Evolutionary conservation across 2,888 invertebrate genomes (phyloP), one percentile per base, ranked within the genome.

Genomic region (Lomographa bimaculata): DNA sequence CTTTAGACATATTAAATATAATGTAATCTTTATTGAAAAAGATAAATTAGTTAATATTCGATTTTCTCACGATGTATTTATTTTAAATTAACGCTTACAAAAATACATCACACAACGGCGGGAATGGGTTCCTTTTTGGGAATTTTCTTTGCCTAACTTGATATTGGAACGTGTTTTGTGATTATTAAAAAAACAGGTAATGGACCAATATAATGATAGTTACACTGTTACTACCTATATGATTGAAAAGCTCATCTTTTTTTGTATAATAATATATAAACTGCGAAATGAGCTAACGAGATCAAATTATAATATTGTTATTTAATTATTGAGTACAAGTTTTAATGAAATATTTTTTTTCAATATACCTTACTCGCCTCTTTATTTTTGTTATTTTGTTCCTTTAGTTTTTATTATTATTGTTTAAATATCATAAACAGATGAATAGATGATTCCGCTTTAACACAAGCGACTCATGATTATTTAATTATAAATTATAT

Each of bases 301-400:
- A 87, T 86, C 86, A 89, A 89, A 86, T 79, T 87, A 85, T 86
- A 79, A 84, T 85, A 86, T 84, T 86, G 87, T 89, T 89, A 85
- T 84, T 85, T 85, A 84, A 86, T 85, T 86, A 85, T 84, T 79
- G 87, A 87, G 85, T 89, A 89, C 89, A 87, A 86, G 86, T 84
- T 86, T 83, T 82, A 84, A 81, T 78, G 73, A 72, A 79, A 79
- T 85, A 78, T 82, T 77, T 81, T 75, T 81, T 85, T 85, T 83
- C 79, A 79, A 79, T 84, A 84, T 84, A 83, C 71, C 77, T 76
- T 78, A 81, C 79, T 79, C 83, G 80, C 81, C 77, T 85, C 72
- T 84, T 71, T 85, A 77, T 83, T 83, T 84, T 85, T 85, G 82
- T 85, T 87, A 80, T 78, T 84, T 85, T 86, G 83, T 87, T 87